phyloP scores from a whole-genome alignment of 2,113 vertebrate genomes.

The Suricata suricatta region DNA sequence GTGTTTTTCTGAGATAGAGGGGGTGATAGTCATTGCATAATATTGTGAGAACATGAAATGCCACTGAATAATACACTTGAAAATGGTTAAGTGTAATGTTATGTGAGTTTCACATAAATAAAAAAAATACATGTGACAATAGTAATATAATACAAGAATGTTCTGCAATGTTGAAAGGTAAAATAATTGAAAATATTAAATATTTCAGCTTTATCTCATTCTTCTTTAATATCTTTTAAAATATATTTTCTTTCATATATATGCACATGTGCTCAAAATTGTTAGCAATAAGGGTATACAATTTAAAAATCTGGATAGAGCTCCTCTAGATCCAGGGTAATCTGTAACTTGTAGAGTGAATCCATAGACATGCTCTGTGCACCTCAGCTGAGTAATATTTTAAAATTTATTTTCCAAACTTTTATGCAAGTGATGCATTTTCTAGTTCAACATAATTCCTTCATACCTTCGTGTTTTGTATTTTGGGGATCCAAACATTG shows the following conservation, averaged over 20 bases:
- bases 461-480: neutral
- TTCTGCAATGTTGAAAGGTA: neutral
- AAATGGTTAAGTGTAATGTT: neutral
- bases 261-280: neutral
- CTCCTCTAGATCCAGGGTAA: neutral
- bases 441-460: neutral
- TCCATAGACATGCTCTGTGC: neutral
- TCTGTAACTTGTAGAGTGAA: neutral
- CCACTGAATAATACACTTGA: neutral
- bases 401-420: neutral
- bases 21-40: neutral
- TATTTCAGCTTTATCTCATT: neutral
- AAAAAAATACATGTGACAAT: neutral
- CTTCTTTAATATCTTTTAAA: neutral
- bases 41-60: neutral
- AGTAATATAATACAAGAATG: neutral
- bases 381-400: neutral
- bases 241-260: neutral
- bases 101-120: neutral
- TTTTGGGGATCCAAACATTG: neutral
- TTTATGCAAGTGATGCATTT: neutral
- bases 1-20: neutral
- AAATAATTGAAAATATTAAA: neutral
- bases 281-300: accelerated
- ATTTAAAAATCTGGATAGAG: neutral